Base-by-base conservation (phyloP, 2,888 invertebrate species). In the Xestia ashworthii region DNA sequence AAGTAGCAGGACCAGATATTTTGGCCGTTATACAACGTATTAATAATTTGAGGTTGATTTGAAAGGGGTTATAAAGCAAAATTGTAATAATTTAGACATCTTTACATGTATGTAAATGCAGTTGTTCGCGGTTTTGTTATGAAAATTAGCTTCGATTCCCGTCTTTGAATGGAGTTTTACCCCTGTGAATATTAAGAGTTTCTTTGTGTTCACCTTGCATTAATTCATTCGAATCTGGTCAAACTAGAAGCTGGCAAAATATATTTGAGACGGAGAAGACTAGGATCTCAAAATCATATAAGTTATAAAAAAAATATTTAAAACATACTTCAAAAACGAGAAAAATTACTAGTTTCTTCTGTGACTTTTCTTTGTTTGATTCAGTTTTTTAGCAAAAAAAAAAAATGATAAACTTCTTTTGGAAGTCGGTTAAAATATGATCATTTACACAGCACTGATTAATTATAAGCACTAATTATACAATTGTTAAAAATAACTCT, bases 41-140 rank as follows among this genome's bases (percentile, higher is more conserved):
- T 71, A 14, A 16, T 41, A 38, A n/a, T n/a, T 48, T 16, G 16
- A 38, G 3, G 41, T n/a, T 5, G 1, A 64, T 48, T 60, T 38
- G 9, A 22, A 38, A 16, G 16, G 4, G 46, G 1, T 5, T 44
- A 25, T 16, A 58, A 16, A 44, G 6, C 6, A 8, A 44, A 46
- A 74, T n/a, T 8, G 44, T 69, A 70, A 55, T 58, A 58, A 46
- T 71, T 38, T 58, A 0, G 16, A 69, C 16, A 41, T 71, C 46
- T 58, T 58, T 8, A 41, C n/a, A 25, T 44, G 41, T 41, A n/a
- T 41, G 38, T 41, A 25, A 50, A 44, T 16, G 38, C 46, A 46
- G 5, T n/a, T 46, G 41, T 76, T 16, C n/a, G 11, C 19, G 53
- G 38, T 71, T 41, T 55, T 64, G 44, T 78, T 53, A 78, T 58